A percentile compares a stretch with the other conserved stretches of the same genome.
These are phyloP conservation scores for Polyploca ridens DNA, from an alignment of 2,888 invertebrate species.

Conservation along the genomic window DNA sequence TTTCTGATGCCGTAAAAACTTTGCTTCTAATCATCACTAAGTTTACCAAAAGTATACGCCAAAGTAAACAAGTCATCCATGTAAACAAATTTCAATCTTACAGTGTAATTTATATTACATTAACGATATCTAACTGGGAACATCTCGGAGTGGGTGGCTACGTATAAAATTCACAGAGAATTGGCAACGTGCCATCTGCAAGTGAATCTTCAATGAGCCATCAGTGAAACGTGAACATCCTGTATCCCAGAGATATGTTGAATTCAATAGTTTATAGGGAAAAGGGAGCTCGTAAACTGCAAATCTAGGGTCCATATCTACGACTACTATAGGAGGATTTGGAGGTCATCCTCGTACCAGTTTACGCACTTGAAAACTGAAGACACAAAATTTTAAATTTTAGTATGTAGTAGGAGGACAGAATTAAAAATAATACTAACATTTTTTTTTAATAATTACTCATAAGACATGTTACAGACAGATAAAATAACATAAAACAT, in stretches of 20 bases:
- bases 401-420: too few relatives aligned
- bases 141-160: constrained; percentile 16
- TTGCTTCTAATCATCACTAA: too few relatives aligned
- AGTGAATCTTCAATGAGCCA: constrained; percentile 64
- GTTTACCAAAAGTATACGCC: background rate
- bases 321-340: too few relatives aligned
- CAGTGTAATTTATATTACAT: constrained; percentile 29
- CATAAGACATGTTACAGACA: too few relatives aligned
- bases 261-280: background rate
- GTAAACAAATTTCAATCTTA: constrained; percentile 21
- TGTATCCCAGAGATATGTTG: background rate
- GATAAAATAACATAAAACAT: too few relatives aligned
- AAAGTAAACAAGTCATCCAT: background rate
- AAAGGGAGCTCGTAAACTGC: background rate
- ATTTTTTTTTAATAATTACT: too few relatives aligned
- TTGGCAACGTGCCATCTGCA: constrained; percentile 56
- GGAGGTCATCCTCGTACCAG: too few relatives aligned
- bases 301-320: background rate
- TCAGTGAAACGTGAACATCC: constrained; percentile 26
- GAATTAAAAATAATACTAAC: too few relatives aligned
- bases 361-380: too few relatives aligned
- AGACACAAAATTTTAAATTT: too few relatives aligned
- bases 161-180: constrained; percentile 44
- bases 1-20: too few relatives aligned
- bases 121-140: constrained; percentile 27